phyloP scores from a whole-genome alignment of 2,888 invertebrate genomes.

The Scaptomyza parva region DNA sequence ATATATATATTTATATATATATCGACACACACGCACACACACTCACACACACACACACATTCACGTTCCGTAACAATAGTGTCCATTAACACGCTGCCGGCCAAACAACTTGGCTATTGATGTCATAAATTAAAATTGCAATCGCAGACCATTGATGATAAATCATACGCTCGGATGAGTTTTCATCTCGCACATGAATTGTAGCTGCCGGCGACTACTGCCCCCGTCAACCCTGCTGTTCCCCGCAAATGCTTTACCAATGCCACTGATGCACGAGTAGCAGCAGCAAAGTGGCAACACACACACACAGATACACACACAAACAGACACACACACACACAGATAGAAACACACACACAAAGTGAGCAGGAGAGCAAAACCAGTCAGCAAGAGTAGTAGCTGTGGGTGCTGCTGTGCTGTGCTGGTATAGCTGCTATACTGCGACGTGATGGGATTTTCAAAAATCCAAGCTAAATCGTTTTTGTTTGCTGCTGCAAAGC shows the following conservation, averaged over 20 bases:
- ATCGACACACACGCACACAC: constrained; percentile 22
- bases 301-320: too few species aligned
- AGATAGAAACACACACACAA: constrained; percentile 3
- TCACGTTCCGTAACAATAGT: constrained; percentile 63
- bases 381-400: constrained; percentile 29
- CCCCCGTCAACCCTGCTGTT: neutral
- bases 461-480: constrained; percentile 72
- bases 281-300: constrained; percentile 9
- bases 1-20: neutral
- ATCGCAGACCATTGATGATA: constrained; percentile 73
- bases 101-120: constrained; percentile 67
- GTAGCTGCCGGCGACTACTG: constrained; percentile 61
- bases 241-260: constrained; percentile 14
- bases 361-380: neutral
- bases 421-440: constrained; percentile 38
- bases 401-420: constrained; percentile 41
- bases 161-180: constrained; percentile 72
- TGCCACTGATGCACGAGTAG: constrained; percentile 36
- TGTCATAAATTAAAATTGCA: constrained; percentile 75
- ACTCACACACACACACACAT: constrained; percentile 24
- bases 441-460: constrained; percentile 74
- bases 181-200: constrained; percentile 73
- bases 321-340: constrained; percentile 2
- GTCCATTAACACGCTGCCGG: constrained; percentile 69
- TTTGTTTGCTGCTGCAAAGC: constrained; percentile 65